Percentiles rank a stretch among this genome's conserved stretches.
Evolutionary conservation across 2,888 invertebrate genomes (phyloP).

Genomic region (Ectemnius lituratus): DNA sequence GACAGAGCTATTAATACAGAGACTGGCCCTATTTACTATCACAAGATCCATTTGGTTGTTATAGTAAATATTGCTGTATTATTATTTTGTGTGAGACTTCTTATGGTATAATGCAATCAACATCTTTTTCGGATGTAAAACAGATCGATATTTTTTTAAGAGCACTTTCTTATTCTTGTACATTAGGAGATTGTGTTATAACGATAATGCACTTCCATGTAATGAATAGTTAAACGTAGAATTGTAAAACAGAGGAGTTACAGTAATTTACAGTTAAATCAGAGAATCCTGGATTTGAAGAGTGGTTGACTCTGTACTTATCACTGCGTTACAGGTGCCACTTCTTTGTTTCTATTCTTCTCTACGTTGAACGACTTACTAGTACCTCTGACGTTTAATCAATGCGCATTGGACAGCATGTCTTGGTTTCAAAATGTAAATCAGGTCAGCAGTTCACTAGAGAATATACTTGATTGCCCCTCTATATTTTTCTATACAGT

Average conservation of each 20-base stretch:
- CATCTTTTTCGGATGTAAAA: conserved; percentile 21
- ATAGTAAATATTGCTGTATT: conserved; percentile 8
- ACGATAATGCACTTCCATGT: background rate
- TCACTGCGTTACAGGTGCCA: background rate
- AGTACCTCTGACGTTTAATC: background rate
- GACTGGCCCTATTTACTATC: conserved; percentile 22
- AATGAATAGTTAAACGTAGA: conserved; percentile 2
- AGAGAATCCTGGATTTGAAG: background rate
- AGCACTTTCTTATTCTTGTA: background rate
- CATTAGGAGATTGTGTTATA: background rate
- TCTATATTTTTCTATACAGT: conserved; percentile 50
- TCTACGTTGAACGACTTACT: conserved; percentile 1
- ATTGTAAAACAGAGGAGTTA: conserved; percentile 12
- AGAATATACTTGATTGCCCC: conserved; percentile 37
- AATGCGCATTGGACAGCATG: background rate
- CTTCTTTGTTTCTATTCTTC: conserved; percentile 3
- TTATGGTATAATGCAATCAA: conserved; percentile 16
- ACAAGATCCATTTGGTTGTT: background rate
- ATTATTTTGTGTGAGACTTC: background rate
- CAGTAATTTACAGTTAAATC: background rate
- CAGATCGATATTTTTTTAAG: conserved; percentile 13
- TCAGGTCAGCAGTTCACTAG: conserved; percentile 39
- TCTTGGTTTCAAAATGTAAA: conserved; percentile 13
- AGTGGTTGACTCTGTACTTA: background rate
- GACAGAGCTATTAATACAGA: conserved; percentile 14